Percentiles rank a stretch among this genome's conserved stretches.
Evolutionary conservation across 2,888 invertebrate genomes (phyloP).

Genomic region (Argynnis bischoffii): DNA sequence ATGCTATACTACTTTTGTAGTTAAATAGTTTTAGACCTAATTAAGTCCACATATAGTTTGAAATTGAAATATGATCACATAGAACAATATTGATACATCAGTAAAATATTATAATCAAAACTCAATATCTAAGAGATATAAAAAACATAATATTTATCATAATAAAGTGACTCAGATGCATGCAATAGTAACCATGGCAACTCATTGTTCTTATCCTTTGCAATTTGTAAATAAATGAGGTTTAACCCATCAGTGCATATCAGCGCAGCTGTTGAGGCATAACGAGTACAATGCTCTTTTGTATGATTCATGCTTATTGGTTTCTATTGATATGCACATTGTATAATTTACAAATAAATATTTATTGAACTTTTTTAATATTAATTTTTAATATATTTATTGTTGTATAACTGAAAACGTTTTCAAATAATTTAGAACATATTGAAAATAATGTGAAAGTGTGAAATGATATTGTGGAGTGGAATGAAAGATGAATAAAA

Average conservation of each 20-base stretch:
- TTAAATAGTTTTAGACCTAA: too few species aligned
- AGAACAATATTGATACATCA: too few species aligned
- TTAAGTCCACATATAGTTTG: too few species aligned
- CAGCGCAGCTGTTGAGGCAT: constrained; percentile 45
- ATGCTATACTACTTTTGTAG: too few species aligned
- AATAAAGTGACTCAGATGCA: neutral
- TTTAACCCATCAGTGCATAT: constrained; percentile 36
- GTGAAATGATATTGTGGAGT: too few species aligned
- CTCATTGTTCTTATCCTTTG: constrained; percentile 14
- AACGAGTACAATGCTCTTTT: constrained; percentile 43
- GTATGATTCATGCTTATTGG: constrained; percentile 45
- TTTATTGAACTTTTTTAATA: neutral
- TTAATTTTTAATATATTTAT: too few species aligned
- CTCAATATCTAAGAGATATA: neutral
- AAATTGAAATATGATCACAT: too few species aligned
- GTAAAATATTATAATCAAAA: neutral
- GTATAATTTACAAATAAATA: neutral
- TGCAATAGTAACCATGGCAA: constrained; percentile 11
- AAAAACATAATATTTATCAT: neutral
- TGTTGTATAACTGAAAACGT: too few species aligned
- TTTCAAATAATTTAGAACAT: too few species aligned
- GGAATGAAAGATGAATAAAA: too few species aligned
- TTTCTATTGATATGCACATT: neutral
- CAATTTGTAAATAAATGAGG: constrained; percentile 22
- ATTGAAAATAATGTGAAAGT: too few species aligned